These are phyloP conservation scores for Maconellicoccus hirsutus DNA, from an alignment of 1,140 invertebrate species.

Conservation along the genomic window DNA sequence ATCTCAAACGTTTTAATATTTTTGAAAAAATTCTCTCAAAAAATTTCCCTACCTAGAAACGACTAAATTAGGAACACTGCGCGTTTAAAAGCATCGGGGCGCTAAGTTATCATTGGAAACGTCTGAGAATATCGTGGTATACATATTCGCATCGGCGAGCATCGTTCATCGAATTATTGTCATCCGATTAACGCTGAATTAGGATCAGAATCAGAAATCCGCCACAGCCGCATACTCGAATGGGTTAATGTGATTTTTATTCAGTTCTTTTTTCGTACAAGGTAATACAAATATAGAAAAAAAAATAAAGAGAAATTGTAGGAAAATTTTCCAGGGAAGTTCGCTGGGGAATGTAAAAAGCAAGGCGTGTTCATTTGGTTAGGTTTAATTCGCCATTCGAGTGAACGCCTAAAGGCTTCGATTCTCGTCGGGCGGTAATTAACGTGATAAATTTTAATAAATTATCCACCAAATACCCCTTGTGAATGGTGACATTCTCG, in stretches of 20 bases:
- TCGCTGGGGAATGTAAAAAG: too few relatives aligned
- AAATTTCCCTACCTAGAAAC: too few relatives aligned
- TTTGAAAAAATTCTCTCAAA: too few relatives aligned
- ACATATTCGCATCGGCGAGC: conserved; percentile 13
- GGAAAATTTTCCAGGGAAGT: not conserved
- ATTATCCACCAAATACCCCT: too few relatives aligned
- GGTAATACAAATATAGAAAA: not conserved
- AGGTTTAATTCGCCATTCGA: too few relatives aligned
- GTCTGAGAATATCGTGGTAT: conserved; percentile 19
- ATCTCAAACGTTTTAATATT: too few relatives aligned
- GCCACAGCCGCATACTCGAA: conserved; percentile 12
- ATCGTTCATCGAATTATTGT: conserved; percentile 20
- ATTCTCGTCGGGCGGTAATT: too few relatives aligned
- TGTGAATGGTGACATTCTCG: too few relatives aligned
- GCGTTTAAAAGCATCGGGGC: not conserved
- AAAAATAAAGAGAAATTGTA: not conserved
- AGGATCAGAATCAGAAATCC: conserved; percentile 11
- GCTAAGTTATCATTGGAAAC: not conserved
- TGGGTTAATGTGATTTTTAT: conserved; percentile 22
- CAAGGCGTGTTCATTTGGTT: too few relatives aligned
- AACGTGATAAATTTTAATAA: too few relatives aligned
- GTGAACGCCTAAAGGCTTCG: too few relatives aligned
- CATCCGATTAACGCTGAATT: conserved; percentile 22
- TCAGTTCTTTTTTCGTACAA: not conserved
- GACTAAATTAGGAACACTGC: conserved; percentile 2